A percentile compares a stretch with the other conserved stretches of the same genome.
Evolutionary conservation across 2,113 vertebrate species (phyloP).

Genomic region (Sinocyclocheilus rhinocerous): DNA sequence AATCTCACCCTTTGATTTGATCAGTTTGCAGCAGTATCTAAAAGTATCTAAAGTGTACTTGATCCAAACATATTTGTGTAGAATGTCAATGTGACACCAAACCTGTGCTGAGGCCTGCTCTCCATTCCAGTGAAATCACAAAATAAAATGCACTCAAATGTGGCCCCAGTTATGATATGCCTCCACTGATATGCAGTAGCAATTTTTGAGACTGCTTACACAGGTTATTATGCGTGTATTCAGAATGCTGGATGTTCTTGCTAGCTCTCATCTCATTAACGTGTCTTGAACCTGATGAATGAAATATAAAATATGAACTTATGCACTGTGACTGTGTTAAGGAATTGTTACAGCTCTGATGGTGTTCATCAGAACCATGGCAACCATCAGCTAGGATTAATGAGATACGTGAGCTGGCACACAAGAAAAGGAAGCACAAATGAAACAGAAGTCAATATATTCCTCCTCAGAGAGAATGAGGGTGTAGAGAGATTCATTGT

Average conservation of each 20-base stretch:
- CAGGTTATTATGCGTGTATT: neutral
- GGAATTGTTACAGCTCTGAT: constrained; percentile 67
- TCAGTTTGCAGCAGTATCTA: neutral
- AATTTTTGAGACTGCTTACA: neutral
- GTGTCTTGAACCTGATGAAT: neutral
- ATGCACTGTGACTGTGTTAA: constrained; percentile 59
- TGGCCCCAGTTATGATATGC: neutral
- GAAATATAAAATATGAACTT: constrained; percentile 11
- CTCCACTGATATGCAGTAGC: neutral
- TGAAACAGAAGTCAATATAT: constrained; percentile 64
- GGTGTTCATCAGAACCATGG: constrained; percentile 72
- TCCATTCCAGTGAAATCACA: neutral
- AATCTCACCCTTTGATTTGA: neutral
- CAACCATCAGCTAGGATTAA: constrained; percentile 72
- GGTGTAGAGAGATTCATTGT: constrained; percentile 61
- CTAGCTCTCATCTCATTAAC: neutral
- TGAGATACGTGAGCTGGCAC: constrained; percentile 63
- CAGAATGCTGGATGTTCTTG: neutral
- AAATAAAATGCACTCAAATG: neutral
- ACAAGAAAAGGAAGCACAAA: constrained; percentile 46
- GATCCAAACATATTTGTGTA: neutral
- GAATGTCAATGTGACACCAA: neutral
- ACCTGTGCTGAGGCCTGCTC: neutral
- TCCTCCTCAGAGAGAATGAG: constrained; percentile 43
- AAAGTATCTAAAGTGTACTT: neutral